phyloP scores from a whole-genome alignment of 1,140 invertebrate species.

The Marisa cornuarietis region DNA sequence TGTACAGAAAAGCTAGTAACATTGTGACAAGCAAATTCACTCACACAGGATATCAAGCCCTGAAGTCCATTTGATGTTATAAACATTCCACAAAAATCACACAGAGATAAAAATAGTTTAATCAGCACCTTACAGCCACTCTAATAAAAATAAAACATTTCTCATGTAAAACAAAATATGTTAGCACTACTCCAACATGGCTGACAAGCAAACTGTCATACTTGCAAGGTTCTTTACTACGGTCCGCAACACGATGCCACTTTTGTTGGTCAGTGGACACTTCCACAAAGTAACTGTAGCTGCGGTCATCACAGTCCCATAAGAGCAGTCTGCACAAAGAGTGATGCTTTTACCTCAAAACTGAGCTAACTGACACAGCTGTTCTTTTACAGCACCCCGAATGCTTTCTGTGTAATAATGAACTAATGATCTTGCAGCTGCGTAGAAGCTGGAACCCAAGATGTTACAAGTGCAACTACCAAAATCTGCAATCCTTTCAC shows the following conservation, averaged over 20 bases:
- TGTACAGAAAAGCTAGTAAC: neutral
- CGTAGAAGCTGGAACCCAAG: too few relatives aligned
- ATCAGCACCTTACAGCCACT: neutral
- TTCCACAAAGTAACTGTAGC: conserved; percentile 96
- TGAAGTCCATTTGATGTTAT: too few relatives aligned
- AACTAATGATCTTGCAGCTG: too few relatives aligned
- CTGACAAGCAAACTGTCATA: conserved; percentile 47
- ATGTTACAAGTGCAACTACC: too few relatives aligned
- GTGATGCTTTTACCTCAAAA: too few relatives aligned
- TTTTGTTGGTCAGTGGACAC: conserved; percentile 90
- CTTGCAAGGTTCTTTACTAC: conserved; percentile 81
- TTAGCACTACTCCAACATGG: neutral
- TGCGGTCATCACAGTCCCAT: conserved; percentile 98
- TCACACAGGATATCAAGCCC: too few relatives aligned
- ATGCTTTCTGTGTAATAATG: too few relatives aligned
- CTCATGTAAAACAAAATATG: neutral
- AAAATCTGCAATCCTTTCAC: too few relatives aligned
- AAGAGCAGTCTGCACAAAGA: conserved; percentile 77
- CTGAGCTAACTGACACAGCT: too few relatives aligned
- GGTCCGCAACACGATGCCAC: conserved; percentile 84
- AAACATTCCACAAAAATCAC: too few relatives aligned
- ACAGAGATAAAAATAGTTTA: neutral
- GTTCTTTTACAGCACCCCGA: too few relatives aligned
- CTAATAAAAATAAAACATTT: neutral
- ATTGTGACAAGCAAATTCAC: too few relatives aligned